Conservation (phyloP, 2,113 vertebrate genomes). For the Origma solitaria region DNA sequence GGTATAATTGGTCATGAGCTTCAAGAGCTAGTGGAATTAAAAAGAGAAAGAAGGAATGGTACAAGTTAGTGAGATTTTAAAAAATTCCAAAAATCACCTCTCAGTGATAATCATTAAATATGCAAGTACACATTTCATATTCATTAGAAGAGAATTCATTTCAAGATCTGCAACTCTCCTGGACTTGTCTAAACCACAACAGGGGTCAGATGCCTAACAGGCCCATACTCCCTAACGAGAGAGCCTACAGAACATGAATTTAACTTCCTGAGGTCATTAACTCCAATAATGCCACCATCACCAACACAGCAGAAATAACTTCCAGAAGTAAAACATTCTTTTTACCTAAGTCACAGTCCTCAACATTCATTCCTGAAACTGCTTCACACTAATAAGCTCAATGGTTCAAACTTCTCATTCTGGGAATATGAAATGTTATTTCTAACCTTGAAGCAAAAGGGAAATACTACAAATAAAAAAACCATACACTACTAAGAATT, state of each 20-base stretch:
- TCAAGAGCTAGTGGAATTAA: background rate
- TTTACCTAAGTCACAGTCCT: background rate
- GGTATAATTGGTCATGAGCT: background rate
- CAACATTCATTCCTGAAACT: background rate
- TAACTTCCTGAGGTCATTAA: background rate
- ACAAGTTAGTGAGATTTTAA: background rate
- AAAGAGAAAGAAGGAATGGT: background rate
- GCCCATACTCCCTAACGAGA: background rate
- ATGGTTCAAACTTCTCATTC: background rate
- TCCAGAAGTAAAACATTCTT: background rate
- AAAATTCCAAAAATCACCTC: background rate
- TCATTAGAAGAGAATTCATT: background rate
- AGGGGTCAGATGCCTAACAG: background rate
- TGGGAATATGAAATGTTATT: background rate
- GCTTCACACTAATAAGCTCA: background rate
- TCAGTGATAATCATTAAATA: background rate
- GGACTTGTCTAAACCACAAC: background rate
- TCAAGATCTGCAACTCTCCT: background rate
- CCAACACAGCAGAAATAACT: background rate
- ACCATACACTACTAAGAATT: background rate
- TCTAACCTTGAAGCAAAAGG: background rate
- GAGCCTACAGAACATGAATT: background rate
- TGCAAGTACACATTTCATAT: background rate
- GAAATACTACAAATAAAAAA: background rate
- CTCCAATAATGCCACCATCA: background rate